phyloP scores from a whole-genome alignment of 2,888 invertebrate genomes.

The Smittia aterrima region DNA sequence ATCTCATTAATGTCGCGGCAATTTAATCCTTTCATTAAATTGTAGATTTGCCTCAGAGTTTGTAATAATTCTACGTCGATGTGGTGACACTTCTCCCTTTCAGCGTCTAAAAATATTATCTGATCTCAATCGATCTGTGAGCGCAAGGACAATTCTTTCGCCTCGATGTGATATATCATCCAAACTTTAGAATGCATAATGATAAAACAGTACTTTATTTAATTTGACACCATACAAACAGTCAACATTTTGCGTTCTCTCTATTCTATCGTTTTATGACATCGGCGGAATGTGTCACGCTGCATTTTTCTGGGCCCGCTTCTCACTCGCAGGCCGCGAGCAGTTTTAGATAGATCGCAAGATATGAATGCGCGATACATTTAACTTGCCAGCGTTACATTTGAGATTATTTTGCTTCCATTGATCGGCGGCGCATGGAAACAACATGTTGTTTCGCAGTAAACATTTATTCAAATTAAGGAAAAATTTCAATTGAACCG shows the following conservation, averaged over 20 bases:
- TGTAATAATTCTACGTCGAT: not conserved
- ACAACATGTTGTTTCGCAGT: slow-evolving; percentile 16
- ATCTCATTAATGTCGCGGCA: slow-evolving; percentile 37
- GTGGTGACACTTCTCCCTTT: not conserved
- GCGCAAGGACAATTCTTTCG: no score
- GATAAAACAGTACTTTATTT: slow-evolving; percentile 1
- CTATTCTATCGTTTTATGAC: not conserved
- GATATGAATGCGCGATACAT: not conserved
- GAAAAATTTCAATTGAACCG: slow-evolving; percentile 26
- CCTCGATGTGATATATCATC: no score
- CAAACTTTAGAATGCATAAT: no score
- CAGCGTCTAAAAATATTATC: not conserved
- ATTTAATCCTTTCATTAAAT: slow-evolving; percentile 35
- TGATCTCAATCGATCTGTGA: slow-evolving; percentile 24
- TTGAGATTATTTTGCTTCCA: slow-evolving; percentile 38
- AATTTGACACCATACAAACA: slow-evolving; percentile 30
- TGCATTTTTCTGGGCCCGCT: not conserved
- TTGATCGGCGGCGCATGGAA: not conserved
- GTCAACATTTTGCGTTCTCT: not conserved
- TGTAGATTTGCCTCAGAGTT: not conserved
- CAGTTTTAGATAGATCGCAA: slow-evolving; percentile 6
- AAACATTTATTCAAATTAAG: slow-evolving; percentile 36
- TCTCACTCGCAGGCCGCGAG: not conserved
- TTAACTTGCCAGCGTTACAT: slow-evolving; percentile 9
- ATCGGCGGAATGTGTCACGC: not conserved